Base-by-base conservation (phyloP, 2,113 vertebrate genomes). In the Hucho hucho region DNA sequence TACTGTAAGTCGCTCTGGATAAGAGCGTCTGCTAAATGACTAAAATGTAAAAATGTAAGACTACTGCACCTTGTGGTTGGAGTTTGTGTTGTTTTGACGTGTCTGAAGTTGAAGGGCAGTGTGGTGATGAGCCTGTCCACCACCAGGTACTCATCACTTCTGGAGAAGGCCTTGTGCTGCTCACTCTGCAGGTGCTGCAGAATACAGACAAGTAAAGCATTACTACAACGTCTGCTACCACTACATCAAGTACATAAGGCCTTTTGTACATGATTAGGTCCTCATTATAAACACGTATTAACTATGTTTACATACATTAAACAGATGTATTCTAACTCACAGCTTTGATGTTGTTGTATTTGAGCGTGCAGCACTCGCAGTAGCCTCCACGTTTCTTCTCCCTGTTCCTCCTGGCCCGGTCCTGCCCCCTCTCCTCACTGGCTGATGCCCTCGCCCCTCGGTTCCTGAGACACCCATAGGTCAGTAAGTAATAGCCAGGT, bases 331-430 rank as follows among this genome's bases (percentile, higher is more conserved):
- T n/a, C 4, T 20, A 61, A 22, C 58, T n/a, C 58, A 98, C 98
- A 68, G 49, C 87, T 80, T 92, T 90, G 3, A 98, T 86, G 75
- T 94, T 95, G 76, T 96, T 95, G 0, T 97, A 99, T 89, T 96
- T 98, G 87, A 95, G 84, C 70, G 92, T 74, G 26, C 98, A 98
- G 84, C 98, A 98, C 89, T 98, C 97, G 87, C 98, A 99, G 89
- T 96, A 99, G 56, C 98, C 97, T 47, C 89, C 94, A 86, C 88
- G 95, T 69, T 94, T 96, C 89, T 96, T 97, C 72, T 94, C 95
- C 77, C 92, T 92, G 77, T 92, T 88, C 70, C 90, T 95, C 81
- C 91, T 88, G 18, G 46, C 69, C 77, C 73, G 80, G 22, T 67
- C 76, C 1, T 81, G 81, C 58, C 72, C 85, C 81, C 53, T 94